Percentiles rank a stretch among this genome's conserved stretches.
phyloP scores from a whole-genome alignment of 2,888 invertebrate genomes.

The Rhingia campestris region DNA sequence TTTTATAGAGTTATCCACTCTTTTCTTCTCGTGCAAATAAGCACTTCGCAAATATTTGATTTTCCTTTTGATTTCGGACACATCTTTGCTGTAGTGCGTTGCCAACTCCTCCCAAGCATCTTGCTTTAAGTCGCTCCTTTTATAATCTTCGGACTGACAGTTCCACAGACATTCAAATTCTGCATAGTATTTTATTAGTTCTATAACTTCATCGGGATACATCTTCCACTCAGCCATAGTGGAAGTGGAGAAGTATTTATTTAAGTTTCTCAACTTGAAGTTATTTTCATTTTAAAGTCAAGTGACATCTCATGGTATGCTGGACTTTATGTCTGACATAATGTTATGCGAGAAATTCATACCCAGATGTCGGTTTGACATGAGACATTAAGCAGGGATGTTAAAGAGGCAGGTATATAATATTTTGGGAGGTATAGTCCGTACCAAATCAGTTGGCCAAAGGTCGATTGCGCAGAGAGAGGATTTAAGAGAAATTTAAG shows the following conservation, averaged over 20 bases:
- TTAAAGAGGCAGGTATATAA: no score
- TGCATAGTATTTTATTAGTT: constrained; percentile 44
- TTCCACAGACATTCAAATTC: constrained; percentile 75
- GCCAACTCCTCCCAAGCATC: constrained; percentile 70
- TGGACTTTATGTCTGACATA: no score
- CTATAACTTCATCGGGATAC: background rate
- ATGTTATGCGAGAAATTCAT: no score
- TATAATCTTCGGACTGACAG: constrained; percentile 62
- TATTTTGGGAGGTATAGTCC: no score
- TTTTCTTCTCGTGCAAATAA: constrained; percentile 73
- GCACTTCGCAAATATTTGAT: constrained; percentile 72
- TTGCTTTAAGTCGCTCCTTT: constrained; percentile 57
- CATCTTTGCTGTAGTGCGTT: constrained; percentile 41
- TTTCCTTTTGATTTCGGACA: constrained; percentile 69
- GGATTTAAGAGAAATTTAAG: no score
- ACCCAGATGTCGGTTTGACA: no score
- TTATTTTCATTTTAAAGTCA: no score
- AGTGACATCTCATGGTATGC: no score
- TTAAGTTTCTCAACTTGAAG: no score
- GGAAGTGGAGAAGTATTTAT: background rate
- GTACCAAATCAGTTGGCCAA: no score
- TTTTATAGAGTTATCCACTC: constrained; percentile 56
- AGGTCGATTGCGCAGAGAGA: no score
- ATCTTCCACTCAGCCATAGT: constrained; percentile 43
- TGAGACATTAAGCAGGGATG: no score